Evolutionary conservation across 2,797 vertebrate species (phyloP), one percentile per base, ranked within the genome.

Genomic region (Danio jaintianensis): DNA sequence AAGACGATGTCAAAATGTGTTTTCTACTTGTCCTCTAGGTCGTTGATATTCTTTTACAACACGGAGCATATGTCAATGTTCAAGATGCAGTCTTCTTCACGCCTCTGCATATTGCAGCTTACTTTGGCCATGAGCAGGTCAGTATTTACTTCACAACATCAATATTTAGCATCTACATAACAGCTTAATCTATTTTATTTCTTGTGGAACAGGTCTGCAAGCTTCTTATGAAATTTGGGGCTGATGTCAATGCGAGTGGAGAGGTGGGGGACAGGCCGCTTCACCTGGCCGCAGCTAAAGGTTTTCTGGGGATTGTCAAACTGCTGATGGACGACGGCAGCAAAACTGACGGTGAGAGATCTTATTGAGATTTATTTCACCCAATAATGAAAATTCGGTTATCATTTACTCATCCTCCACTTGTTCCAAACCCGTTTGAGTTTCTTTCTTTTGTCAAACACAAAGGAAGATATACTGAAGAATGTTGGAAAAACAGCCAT

Each of bases 21-120:
- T 20, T 15, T 42, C 47, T 79, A 62, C 1, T 52, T 56, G 59
- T 58, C 48, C 81, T 68, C 43, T 72, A 98, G 98, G 95, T 94
- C 40, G 93, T 94, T 20, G 96, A 97, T 40, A 92, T 97, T 6
- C 94, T 98, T 9, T 88, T 98, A 67, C 96, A 98, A 85, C 96
- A 98, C 0, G 97, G 97, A 0, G 96, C 96, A 0, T 94, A 86
- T 4, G 94, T 97, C 68, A 98, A 97, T 0, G 91, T 97, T 43
- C 97, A 99, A 88, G 97, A 99, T 6, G 96, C 97, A 0, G 94
- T 98, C 47, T 98, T 98, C 82, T 98, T 98, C 85, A 97, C 96
- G 0, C 96, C 97, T 0, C 82, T 98, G 83, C 97, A 98, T 43
- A 97, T 98, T 10, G 94, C 96, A 43, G 92, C 94, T 0, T 97